A percentile compares a stretch with the other conserved stretches of the same genome.
phyloP scores from a whole-genome alignment of 2,113 vertebrate genomes.

The Mobula hypostoma region DNA sequence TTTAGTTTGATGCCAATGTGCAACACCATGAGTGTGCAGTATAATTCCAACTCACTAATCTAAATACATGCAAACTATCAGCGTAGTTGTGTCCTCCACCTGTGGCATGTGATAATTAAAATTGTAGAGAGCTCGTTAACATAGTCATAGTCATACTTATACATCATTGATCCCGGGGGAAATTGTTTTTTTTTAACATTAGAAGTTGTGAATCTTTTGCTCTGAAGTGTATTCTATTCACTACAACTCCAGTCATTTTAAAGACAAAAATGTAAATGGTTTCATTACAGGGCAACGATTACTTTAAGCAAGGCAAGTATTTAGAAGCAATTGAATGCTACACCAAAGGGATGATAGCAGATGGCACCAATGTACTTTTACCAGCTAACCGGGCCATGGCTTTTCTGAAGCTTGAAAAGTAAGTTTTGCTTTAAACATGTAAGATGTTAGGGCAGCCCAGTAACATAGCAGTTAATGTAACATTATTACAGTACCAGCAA shows the following conservation, averaged over 20 bases:
- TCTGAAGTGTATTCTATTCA: background rate
- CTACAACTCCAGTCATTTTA: background rate
- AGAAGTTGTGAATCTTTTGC: background rate
- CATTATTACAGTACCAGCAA: too few species aligned
- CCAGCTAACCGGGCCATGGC: constrained; percentile 98
- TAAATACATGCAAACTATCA: background rate
- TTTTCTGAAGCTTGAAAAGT: constrained; percentile 81
- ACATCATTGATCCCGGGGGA: too few species aligned
- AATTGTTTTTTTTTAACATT: too few species aligned
- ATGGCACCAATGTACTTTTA: constrained; percentile 76
- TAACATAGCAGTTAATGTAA: too few species aligned
- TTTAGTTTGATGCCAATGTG: too few species aligned
- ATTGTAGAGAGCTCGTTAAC: background rate
- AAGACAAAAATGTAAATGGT: background rate
- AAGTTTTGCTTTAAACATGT: constrained; percentile 43
- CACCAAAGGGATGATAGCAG: constrained; percentile 76
- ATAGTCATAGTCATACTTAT: too few species aligned
- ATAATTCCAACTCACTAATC: background rate
- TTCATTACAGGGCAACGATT: constrained; percentile 75
- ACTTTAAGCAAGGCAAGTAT: constrained; percentile 92
- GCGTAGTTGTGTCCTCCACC: background rate
- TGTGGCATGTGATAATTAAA: background rate
- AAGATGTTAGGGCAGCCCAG: background rate
- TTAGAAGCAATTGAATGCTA: constrained; percentile 85
- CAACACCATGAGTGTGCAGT: background rate